Base-by-base conservation (phyloP, 1,140 invertebrate species). In the Magallana gigas region DNA sequence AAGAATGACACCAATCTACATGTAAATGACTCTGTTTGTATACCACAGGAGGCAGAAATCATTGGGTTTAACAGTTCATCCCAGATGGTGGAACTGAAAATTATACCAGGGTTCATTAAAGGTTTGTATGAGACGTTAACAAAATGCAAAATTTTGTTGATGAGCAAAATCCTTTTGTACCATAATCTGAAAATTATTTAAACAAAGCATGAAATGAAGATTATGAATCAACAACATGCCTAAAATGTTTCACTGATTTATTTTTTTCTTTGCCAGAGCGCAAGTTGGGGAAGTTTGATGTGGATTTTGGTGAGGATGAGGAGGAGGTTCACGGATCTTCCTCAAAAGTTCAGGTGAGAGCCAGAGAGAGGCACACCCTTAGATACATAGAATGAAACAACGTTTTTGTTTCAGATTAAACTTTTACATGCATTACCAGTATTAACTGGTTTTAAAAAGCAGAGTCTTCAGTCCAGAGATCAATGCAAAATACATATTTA, bases 11-110 rank as follows among this genome's bases (percentile, higher is more conserved):
- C 14, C 8, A 16, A 48, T 16, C 16, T 16, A 8, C 18, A n/a
- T 56, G 60, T 56, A 9, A 29, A 12, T 36, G 36, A 48, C 36
- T 48, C 36, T 14, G 7, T 12, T 84, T 36, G 5, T 57, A 85
- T 57, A 18, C 85, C 87, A 18, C 57, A 90, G 90, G 90, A 90
- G 85, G 90, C 86, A 29, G 82, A 82, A 56, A 87, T 89, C 29
- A 48, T 87, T 14, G 36, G 57, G 68, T 90, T 85, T 68, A 85
- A 87, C 16, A 71, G 57, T 11, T 60, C 18, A 23, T 23, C 81
- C 14, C 68, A 90, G 64, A n/a, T 59, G 64, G 82, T 90, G 14
- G 87, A 88, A 81, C 60, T 88, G n/a, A 84, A 88, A 14, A 85
- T 80, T 68, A 64, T 48, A 8, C 68, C 56, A 23, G 86, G 57